Evolutionary conservation across 2,797 vertebrate genomes (phyloP).

Genomic region (Gephyroberyx darwinii): DNA sequence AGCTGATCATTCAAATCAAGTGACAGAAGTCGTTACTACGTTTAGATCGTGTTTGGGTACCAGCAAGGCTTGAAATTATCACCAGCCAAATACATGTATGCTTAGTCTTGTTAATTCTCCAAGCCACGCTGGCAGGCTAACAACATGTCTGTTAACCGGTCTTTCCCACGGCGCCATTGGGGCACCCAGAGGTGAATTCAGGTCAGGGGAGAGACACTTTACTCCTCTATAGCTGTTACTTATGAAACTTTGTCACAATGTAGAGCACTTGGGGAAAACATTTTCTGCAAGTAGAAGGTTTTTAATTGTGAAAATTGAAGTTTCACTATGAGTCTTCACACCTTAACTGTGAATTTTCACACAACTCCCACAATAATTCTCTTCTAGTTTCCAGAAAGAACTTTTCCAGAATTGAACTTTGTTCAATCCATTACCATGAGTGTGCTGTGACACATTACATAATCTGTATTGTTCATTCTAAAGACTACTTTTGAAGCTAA

Average conservation of each 20-base stretch:
- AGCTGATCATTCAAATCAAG: background rate
- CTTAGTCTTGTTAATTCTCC: background rate
- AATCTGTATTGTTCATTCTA: too few species aligned
- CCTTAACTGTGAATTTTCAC: constrained; percentile 14
- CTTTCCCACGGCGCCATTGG: background rate
- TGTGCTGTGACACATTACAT: too few species aligned
- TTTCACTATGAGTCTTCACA: background rate
- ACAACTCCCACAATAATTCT: constrained; percentile 2
- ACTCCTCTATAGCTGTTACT: too few species aligned
- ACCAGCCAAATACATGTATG: background rate
- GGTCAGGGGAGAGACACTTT: constrained; percentile 32
- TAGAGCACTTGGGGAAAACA: too few species aligned
- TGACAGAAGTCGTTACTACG: rapidly evolving
- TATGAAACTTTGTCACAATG: too few species aligned
- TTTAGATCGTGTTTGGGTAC: too few species aligned
- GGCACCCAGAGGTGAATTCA: constrained; percentile 27
- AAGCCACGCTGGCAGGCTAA: too few species aligned
- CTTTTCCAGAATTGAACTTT: too few species aligned
- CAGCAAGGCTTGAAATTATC: background rate
- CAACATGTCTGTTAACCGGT: background rate
- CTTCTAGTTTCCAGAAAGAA: background rate
- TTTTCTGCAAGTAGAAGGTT: background rate
- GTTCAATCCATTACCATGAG: too few species aligned
- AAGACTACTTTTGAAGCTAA: too few species aligned
- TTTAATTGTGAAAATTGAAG: background rate